Evolutionary conservation across 2,113 vertebrate species (phyloP).

Genomic region (Lycaon pictus): DNA sequence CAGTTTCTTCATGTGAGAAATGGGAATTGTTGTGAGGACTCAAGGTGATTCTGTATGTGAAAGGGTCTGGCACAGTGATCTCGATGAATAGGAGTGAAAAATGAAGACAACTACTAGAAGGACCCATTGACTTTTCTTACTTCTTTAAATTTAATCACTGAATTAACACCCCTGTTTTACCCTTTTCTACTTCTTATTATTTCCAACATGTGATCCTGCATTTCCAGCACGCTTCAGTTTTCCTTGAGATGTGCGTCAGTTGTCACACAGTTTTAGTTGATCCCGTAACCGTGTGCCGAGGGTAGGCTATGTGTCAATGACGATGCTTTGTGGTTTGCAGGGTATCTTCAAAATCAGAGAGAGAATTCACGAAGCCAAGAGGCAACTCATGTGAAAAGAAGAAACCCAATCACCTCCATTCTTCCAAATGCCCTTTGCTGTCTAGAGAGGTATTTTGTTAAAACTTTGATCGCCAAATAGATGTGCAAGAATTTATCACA

Average conservation of each 20-base stretch:
- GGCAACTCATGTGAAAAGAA: background rate
- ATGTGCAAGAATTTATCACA: conserved; percentile 69
- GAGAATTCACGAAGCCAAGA: background rate
- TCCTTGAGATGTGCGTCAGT: background rate
- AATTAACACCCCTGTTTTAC: background rate
- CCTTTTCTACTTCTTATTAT: background rate
- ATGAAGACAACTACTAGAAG: background rate
- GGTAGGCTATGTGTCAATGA: background rate
- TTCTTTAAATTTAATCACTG: background rate
- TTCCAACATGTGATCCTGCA: background rate
- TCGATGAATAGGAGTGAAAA: background rate
- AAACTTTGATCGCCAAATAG: conserved; percentile 76
- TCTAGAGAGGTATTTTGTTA: conserved; percentile 58
- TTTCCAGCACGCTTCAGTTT: background rate
- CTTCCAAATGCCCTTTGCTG: conserved; percentile 67
- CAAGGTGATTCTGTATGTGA: background rate
- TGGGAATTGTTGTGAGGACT: background rate
- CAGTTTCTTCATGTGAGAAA: background rate
- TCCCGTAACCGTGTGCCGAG: background rate
- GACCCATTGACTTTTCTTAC: background rate
- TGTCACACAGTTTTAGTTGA: background rate
- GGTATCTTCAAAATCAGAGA: background rate
- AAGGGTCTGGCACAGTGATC: background rate
- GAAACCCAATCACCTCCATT: conserved; percentile 43
- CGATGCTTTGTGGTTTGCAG: background rate